phyloP scores from a whole-genome alignment of 2,888 invertebrate genomes.

The Rhaphigaster nebulosa region DNA sequence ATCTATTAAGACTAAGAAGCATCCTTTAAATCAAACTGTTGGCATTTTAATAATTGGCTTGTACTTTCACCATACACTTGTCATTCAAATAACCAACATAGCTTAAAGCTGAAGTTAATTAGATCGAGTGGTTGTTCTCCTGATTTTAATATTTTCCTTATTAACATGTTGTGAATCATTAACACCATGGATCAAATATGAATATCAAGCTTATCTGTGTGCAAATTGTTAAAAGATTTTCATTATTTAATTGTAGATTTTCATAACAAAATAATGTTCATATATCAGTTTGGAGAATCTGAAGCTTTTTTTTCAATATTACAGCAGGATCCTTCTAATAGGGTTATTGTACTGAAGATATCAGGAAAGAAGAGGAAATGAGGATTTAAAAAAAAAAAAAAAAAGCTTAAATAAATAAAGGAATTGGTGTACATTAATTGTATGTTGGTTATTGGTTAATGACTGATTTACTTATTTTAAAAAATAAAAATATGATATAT shows the following conservation, averaged over 20 bases:
- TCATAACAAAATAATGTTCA: background rate
- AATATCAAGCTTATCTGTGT: no score
- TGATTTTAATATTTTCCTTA: no score
- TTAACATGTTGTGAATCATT: no score
- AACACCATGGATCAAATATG: no score
- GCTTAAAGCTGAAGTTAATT: background rate
- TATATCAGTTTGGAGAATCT: background rate
- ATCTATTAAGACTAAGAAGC: background rate
- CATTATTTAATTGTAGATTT: background rate
- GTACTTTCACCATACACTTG: background rate
- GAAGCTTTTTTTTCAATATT: background rate
- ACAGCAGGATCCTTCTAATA: background rate
- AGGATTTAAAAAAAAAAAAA: background rate
- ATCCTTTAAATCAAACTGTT: background rate
- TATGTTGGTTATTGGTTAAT: background rate
- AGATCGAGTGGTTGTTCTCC: no score
- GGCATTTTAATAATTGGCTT: background rate
- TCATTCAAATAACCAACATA: background rate
- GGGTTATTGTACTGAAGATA: background rate
- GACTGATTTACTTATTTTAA: background rate
- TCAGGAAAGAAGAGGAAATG: background rate
- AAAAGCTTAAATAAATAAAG: no score
- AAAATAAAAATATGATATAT: no score
- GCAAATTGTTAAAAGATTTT: background rate
- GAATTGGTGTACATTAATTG: background rate